Percentiles rank a stretch among this genome's conserved stretches.
phyloP scores from a whole-genome alignment of 2,113 vertebrate species.

The Pygoscelis adeliae region DNA sequence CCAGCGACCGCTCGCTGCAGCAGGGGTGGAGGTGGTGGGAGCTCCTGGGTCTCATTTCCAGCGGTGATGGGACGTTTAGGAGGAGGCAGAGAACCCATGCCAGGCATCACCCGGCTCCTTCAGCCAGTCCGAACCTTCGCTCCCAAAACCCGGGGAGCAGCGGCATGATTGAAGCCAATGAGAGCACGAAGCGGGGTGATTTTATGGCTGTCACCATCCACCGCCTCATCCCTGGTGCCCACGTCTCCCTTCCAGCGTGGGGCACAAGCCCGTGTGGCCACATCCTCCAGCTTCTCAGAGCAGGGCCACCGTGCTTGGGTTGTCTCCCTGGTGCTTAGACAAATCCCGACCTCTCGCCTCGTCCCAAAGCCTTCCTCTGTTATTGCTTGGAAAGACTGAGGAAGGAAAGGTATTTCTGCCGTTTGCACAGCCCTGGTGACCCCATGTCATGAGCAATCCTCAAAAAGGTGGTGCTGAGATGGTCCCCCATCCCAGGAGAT shows the following conservation, averaged over 20 bases:
- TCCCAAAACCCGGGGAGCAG: rapidly evolving
- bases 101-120: neutral
- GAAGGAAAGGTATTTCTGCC: neutral
- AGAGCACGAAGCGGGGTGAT: rapidly evolving
- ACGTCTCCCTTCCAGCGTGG: rapidly evolving
- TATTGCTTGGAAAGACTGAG: neutral
- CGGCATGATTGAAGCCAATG: rapidly evolving
- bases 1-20: rapidly evolving
- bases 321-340: neutral
- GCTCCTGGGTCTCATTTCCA: neutral
- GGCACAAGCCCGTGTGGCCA: neutral
- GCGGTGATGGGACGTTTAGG: neutral
- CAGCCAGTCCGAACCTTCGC: neutral
- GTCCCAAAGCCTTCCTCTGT: neutral
- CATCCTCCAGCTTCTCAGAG: neutral
- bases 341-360: neutral
- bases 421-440: neutral
- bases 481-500: neutral
- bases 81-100: neutral
- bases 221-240: neutral
- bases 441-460: rapidly evolving
- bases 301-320: neutral
- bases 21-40: neutral
- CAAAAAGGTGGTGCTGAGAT: neutral
- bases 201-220: neutral